Percentiles rank a stretch among this genome's conserved stretches.
Conservation (phyloP, 1,140 invertebrate species). For the Latrodectus geometricus region DNA sequence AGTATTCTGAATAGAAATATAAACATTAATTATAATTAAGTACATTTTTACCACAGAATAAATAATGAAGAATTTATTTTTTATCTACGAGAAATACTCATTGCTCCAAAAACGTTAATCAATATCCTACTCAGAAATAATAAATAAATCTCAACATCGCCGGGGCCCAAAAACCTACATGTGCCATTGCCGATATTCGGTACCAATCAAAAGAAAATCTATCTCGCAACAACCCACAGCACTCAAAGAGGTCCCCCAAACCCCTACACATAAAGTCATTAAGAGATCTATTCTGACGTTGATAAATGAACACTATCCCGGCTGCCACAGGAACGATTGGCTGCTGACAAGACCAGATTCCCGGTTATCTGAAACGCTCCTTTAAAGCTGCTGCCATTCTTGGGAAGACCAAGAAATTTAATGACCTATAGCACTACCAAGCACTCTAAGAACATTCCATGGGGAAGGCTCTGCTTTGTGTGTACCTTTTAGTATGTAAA, state of each 20-base stretch:
- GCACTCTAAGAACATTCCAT: slow-evolving; percentile 6
- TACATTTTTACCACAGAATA: no score
- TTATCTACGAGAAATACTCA: neutral
- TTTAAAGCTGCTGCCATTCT: slow-evolving; percentile 15
- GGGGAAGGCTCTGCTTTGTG: slow-evolving; percentile 18
- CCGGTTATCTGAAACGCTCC: slow-evolving; percentile 28
- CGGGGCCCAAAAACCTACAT: slow-evolving; percentile 15
- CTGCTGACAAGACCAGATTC: slow-evolving; percentile 27
- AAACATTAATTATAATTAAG: no score
- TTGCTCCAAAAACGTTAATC: neutral
- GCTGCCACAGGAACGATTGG: slow-evolving; percentile 8
- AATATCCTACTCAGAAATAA: neutral
- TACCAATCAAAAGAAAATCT: slow-evolving; percentile 46
- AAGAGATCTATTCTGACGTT: slow-evolving; percentile 40
- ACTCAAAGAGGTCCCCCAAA: slow-evolving; percentile 5
- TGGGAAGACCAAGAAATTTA: slow-evolving; percentile 31
- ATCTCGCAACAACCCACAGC: slow-evolving; percentile 14
- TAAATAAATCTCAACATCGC: neutral
- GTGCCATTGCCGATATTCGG: slow-evolving; percentile 5
- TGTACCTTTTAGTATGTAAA: slow-evolving; percentile 38
- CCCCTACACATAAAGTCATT: slow-evolving; percentile 45
- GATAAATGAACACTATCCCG: slow-evolving; percentile 33
- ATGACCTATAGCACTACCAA: slow-evolving; percentile 11
- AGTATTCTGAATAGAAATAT: no score
- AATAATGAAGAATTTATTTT: neutral